These are phyloP conservation scores for Mercenaria mercenaria DNA, from an alignment of 1,140 invertebrate species.

Conservation along the genomic window DNA sequence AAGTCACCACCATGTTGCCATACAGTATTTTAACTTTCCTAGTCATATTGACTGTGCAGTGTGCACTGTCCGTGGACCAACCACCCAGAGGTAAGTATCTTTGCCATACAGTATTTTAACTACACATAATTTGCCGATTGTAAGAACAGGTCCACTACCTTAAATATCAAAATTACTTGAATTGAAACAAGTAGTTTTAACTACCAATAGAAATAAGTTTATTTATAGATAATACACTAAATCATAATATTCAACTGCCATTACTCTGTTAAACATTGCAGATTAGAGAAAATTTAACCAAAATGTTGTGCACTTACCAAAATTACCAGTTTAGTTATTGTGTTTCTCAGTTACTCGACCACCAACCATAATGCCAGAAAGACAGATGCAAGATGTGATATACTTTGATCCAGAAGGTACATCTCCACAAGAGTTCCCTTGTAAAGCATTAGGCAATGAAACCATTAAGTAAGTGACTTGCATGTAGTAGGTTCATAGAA, in stretches of 20 bases:
- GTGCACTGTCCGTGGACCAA: constrained; percentile 16
- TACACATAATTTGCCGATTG: too few species aligned
- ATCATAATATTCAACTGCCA: too few species aligned
- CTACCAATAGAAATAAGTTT: too few species aligned
- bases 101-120: too few species aligned
- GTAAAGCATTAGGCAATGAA: constrained; percentile 45
- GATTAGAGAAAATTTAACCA: too few species aligned
- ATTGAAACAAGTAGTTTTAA: too few species aligned
- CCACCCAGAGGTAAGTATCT: constrained; percentile 21
- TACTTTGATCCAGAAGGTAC: constrained; percentile 49
- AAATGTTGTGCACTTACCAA: too few species aligned
- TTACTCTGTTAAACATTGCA: too few species aligned
- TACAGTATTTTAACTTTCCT: constrained; percentile 25
- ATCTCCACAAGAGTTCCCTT: background rate
- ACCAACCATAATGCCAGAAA: constrained; percentile 20
- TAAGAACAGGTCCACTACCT: too few species aligned
- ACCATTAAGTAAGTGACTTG: constrained; percentile 34
- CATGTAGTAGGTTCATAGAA: background rate
- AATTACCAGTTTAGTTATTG: too few species aligned
- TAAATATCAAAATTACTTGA: too few species aligned
- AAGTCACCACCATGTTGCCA: constrained; percentile 7
- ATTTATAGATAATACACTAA: too few species aligned
- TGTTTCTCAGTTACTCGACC: constrained; percentile 45
- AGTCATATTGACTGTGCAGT: background rate
- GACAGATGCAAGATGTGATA: background rate